Evolutionary conservation across 2,888 invertebrate species (phyloP), one percentile per base, ranked within the genome.

Genomic region (Drosophila heteroneura): DNA sequence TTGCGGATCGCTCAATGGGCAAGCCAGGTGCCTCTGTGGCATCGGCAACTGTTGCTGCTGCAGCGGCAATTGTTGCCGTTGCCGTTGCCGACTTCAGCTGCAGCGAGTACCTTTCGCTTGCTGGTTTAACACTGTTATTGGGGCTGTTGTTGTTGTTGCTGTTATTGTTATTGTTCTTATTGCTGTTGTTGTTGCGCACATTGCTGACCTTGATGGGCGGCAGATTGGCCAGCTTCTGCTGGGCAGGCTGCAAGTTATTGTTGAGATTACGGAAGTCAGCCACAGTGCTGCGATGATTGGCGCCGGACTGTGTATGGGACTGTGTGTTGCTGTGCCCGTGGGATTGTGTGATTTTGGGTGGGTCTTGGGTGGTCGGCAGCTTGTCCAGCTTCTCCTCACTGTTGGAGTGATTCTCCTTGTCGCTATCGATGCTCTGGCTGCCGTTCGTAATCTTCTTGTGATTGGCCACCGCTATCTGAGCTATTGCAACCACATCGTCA

Each of bases 361-460:
- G 35, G n/a, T 86, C 86, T 2, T 76, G 83, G 44, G 74, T 84
- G 74, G 92, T 83, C 35, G 80, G 41, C 47, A 93, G 67, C 69
- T 92, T 92, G 59, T 93, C 92, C 33, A 93, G 83, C 74, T 94
- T 94, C 72, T 95, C 95, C 74, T 94, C 93, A 62, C 94, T 94
- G 3, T 94, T 94, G 12, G 94, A 94, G 76, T 94, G 96, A 85
- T 96, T 96, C 91, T 96, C 96, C 91, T 96, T 96, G 87, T 96
- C 96, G 87, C 96, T 96, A 83, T 96, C 96, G 61, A 96, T 82
- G 69, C 83, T 91, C 63, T 85, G 88, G 7, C 81, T 70, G 33
- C 79, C 82, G 28, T 52, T 70, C 19, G 71, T 51, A 5, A 83
- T 69, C 69, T 76, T 89, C 66, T 57, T 75, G 63, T 68, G 71